phyloP scores from a whole-genome alignment of 2,888 invertebrate genomes.

The Uloborus plumipes region DNA sequence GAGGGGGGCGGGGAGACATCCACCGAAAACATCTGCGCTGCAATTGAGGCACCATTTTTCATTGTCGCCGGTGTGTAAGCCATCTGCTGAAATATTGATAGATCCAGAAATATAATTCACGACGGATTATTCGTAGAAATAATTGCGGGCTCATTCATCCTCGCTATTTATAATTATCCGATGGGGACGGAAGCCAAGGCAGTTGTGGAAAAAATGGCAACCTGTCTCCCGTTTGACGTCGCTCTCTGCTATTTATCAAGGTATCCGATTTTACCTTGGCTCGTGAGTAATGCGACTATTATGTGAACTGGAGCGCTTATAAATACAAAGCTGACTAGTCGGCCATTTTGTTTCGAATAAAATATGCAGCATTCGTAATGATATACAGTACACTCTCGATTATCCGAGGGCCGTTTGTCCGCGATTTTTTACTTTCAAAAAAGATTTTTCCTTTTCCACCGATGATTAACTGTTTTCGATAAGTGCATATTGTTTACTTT shows the following conservation, averaged over 20 bases:
- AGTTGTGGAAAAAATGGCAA: constrained; percentile 19
- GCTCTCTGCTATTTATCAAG: constrained; percentile 49
- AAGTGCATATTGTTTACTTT: too few relatives aligned
- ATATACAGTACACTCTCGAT: too few relatives aligned
- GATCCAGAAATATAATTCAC: constrained; percentile 59
- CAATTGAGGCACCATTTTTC: constrained; percentile 60
- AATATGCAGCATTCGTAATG: too few relatives aligned
- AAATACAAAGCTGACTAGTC: too few relatives aligned
- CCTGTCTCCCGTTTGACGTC: constrained; percentile 57
- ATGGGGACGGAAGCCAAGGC: constrained; percentile 17
- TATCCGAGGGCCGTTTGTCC: too few relatives aligned
- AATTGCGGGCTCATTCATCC: constrained; percentile 59
- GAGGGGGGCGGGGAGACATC: not conserved
- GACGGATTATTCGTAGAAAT: constrained; percentile 55
- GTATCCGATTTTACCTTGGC: constrained; percentile 41
- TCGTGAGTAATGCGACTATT: constrained; percentile 55
- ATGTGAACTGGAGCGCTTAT: not conserved
- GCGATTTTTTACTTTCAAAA: too few relatives aligned
- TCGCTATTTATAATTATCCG: constrained; percentile 60
- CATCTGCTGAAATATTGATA: constrained; percentile 62
- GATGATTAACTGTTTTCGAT: too few relatives aligned
- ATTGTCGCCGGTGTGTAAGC: constrained; percentile 47
- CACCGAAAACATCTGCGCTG: constrained; percentile 56
- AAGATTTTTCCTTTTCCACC: too few relatives aligned
- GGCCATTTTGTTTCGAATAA: too few relatives aligned